Evolutionary conservation across 2,797 vertebrate species (phyloP).

Genomic region (Schizopygopsis malacanthus): DNA sequence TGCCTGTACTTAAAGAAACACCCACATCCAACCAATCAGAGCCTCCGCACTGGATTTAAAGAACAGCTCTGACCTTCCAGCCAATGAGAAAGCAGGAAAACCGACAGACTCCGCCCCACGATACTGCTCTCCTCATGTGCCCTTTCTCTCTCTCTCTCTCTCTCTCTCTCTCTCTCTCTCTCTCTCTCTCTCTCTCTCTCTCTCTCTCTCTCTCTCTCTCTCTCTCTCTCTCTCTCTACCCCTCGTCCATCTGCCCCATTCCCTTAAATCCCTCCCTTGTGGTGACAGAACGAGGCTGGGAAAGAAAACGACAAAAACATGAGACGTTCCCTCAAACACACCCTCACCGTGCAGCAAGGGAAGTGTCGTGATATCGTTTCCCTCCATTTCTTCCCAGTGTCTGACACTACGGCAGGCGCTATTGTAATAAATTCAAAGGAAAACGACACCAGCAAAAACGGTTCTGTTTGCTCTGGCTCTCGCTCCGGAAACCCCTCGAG

Average conservation of each 20-base stretch:
- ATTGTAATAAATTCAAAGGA: constrained; percentile 75
- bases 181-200: constrained; percentile 35
- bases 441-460: constrained; percentile 63
- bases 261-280: constrained; percentile 58
- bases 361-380: constrained; percentile 18
- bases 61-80: constrained; percentile 41
- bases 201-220: constrained; percentile 56
- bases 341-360: not conserved
- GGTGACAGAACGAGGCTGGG: constrained; percentile 44
- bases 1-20: constrained; percentile 15
- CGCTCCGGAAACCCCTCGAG: constrained; percentile 12
- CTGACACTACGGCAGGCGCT: constrained; percentile 76
- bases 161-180: constrained; percentile 35
- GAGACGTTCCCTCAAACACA: constrained; percentile 24
- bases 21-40: constrained; percentile 28
- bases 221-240: constrained; percentile 39
- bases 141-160: constrained; percentile 48
- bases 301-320: constrained; percentile 41
- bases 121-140: constrained; percentile 55
- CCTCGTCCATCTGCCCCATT: constrained; percentile 50
- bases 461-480: constrained; percentile 79
- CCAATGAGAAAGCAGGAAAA: constrained; percentile 50
- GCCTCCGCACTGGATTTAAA: constrained; percentile 14
- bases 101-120: constrained; percentile 39
- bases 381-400: constrained; percentile 62